Percentiles rank a stretch among this genome's conserved stretches.
phyloP scores from a whole-genome alignment of 2,113 vertebrate genomes.

The Orientallactaga bullata region DNA sequence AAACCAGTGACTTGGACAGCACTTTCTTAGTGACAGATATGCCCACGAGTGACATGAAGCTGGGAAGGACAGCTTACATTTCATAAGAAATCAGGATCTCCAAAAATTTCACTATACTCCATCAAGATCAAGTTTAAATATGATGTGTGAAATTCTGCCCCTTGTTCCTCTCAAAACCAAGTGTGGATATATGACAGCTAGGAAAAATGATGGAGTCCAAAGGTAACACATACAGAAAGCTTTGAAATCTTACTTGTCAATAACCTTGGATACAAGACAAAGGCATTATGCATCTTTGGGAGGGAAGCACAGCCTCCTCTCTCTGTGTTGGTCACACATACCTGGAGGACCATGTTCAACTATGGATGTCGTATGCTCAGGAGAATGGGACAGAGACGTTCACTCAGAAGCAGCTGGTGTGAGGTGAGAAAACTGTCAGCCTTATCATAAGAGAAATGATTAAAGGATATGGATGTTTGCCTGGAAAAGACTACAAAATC shows the following conservation, averaged over 20 bases:
- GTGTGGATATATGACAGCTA: background rate
- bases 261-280: background rate
- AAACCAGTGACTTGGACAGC: background rate
- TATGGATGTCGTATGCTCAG: fast-evolving
- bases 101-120: background rate
- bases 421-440: background rate
- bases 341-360: background rate
- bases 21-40: background rate
- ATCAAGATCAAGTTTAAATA: background rate
- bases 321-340: background rate
- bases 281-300: background rate
- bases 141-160: background rate
- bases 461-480: background rate
- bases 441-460: background rate
- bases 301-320: background rate
- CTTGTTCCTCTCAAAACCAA: slow-evolving; percentile 17
- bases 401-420: background rate
- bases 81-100: background rate
- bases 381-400: background rate
- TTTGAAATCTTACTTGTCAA: background rate
- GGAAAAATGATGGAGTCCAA: background rate
- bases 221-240: background rate
- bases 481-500: background rate
- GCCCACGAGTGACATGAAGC: fast-evolving
- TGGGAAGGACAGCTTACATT: background rate